Percentiles rank a stretch among this genome's conserved stretches.
Conservation (phyloP, 37 sponge, comb jelly and placozoan genomes). For the Spongia lamella region DNA sequence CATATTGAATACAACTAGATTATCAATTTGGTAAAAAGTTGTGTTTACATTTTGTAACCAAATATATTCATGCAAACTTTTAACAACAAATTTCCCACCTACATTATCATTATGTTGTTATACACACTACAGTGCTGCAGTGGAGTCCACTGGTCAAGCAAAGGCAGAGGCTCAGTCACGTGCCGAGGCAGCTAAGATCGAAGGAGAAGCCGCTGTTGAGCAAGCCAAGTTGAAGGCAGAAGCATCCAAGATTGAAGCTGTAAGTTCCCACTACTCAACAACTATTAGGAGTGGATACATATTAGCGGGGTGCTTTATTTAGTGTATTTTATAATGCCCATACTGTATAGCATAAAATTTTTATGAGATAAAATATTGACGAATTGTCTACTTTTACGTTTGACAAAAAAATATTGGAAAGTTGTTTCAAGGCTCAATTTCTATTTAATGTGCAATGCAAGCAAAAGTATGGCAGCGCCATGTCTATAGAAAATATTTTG, state of each 20-base stretch:
- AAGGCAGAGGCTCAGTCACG: constrained; percentile 99
- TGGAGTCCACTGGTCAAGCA: constrained; percentile 98
- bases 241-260: constrained; percentile 94
- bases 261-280: constrained; percentile 30
- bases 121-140: constrained; percentile 78
- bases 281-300: no score
- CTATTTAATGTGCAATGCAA: no score
- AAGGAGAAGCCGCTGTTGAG: constrained; percentile 98
- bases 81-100: neutral
- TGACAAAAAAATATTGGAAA: no score
- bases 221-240: constrained; percentile 95
- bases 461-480: no score
- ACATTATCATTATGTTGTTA: neutral
- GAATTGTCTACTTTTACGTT: no score
- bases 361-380: no score
- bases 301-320: no score
- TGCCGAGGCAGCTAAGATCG: constrained; percentile 94
- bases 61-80: neutral
- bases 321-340: no score
- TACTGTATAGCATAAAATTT: no score
- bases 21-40: neutral
- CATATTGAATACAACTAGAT: neutral
- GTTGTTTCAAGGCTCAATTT: no score
- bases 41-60: neutral
- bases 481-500: no score